Conservation (phyloP, 2,113 vertebrate genomes). For the Nannospalax galili region DNA sequence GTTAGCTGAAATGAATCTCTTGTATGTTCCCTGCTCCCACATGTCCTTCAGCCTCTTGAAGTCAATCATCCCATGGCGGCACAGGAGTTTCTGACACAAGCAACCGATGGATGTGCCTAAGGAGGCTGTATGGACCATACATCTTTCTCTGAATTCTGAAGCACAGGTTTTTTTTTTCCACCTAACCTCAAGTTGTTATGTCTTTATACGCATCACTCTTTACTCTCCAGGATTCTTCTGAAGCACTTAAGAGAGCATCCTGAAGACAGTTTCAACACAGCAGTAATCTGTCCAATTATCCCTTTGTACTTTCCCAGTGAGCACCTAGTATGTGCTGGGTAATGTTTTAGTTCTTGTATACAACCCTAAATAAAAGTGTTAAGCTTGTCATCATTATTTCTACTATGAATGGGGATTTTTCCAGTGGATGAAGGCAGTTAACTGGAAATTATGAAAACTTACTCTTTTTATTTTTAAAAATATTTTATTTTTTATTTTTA, state of each 20-base stretch:
- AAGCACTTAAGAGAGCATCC: neutral
- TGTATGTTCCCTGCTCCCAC: neutral
- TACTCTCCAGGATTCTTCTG: neutral
- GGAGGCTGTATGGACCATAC: neutral
- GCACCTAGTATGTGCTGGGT: neutral
- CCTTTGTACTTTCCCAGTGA: neutral
- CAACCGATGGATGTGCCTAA: neutral
- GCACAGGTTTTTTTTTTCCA: neutral
- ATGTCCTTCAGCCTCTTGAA: neutral
- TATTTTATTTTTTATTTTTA: no score
- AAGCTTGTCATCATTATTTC: neutral
- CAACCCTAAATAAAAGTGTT: neutral
- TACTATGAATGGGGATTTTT: neutral
- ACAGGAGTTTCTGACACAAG: neutral
- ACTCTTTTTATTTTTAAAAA: neutral
- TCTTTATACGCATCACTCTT: neutral
- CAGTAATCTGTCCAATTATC: neutral
- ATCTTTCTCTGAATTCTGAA: neutral
- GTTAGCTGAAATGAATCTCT: constrained; percentile 40
- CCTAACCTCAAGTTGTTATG: neutral
- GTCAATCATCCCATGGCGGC: neutral
- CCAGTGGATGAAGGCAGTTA: neutral
- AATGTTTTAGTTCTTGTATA: neutral
- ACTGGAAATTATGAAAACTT: neutral
- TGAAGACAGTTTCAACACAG: neutral